Evolutionary conservation across 2,797 vertebrate genomes (phyloP), one percentile per base, ranked within the genome.

Genomic region (Arctocebus calabarensis): DNA sequence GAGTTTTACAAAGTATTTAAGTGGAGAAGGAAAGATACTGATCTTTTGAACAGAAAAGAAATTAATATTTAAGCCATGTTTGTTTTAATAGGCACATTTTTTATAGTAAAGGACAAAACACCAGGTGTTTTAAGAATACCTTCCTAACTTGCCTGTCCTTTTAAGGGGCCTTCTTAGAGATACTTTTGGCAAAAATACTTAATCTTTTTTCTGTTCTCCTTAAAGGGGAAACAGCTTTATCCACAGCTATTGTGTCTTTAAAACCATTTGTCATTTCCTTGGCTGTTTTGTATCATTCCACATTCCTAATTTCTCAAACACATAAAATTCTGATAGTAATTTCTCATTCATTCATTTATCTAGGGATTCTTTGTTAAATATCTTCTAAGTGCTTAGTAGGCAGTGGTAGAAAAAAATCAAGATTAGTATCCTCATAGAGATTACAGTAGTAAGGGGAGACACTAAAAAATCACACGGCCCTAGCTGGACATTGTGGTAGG

Each of bases 251-350:
- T 43, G 10, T 52, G 16, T 92, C 52, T 96, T 61, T 79, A 86
- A 22, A 88, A 62, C 82, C 57, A 70, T 27, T 34, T 66, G 48
- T 88, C 61, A 45, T 83, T 93, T 96, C 71, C 70, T 94, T 29
- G 34, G 45, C 45, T 57, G 29, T 93, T 96, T 90, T 43, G n/a
- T 92, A 34, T 88, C 43, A 43, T 85, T 75, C 55, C 14, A 2
- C 59, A 17, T 95, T 79, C 29, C 34, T 90, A 27, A 6, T 62
- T 77, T n/a, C 75, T 78, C 55, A 89, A 71, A 84, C 13, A 34
- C 93, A 10, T 79, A 78, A 62, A 77, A 83, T 74, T 93, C 52
- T 84, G 66, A 3, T 93, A 40, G 70, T 52, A 70, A 68, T 75
- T 93, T 93, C 32, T 66, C 45, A 55, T 34, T 86, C 52, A 37